Evolutionary conservation across 2,888 invertebrate species (phyloP), one percentile per base, ranked within the genome.

Genomic region (Melolontha melolontha): DNA sequence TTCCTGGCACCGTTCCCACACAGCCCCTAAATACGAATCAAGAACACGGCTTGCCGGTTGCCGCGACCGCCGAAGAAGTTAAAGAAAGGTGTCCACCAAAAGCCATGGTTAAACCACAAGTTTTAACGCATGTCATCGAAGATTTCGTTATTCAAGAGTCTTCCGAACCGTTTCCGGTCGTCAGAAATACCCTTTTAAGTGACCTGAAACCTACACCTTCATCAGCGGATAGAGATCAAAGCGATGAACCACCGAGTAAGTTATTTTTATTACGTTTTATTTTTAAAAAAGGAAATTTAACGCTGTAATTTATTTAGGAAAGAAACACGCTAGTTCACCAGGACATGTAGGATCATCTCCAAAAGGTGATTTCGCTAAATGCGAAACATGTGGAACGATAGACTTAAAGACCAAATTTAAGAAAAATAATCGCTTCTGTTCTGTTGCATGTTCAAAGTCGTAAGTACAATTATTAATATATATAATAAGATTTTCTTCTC

Each of bases 141-240:
- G 97, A 97, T 62, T 97, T 96, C 82, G 94, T 98, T 6, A 97
- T 98, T 74, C 96, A 97, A 81, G 98, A 98, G 85, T 95, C 94
- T 0, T 92, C 91, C 1, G 95, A 95, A 83, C 95, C 95, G 0
- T 95, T 95, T 79, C 93, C 95, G 67, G 94, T 96, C 59, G 93
- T 81, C n/a, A 75, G 83, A 69, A 82, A 79, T 64, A 80, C 81
- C 41, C 73, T 84, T 47, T 76, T 84, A 70, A 79, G 80, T 11
- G 84, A 84, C 72, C 73, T 82, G 64, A 84, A 85, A 71, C 79
- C 81, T 17, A 75, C 77, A 6, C 78, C 73, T 59, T 76, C 79
- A 27, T 68, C 79, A n/a, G 79, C 89, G 75, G 86, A 91, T 79
- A 86, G 90, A 83, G 86, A 88, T 54, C 81, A 83, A 47, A 79